These are phyloP conservation scores for Dendronephthya gigantea DNA, from an alignment of 64 coral and sea anemone genomes.

Conservation along the genomic window DNA sequence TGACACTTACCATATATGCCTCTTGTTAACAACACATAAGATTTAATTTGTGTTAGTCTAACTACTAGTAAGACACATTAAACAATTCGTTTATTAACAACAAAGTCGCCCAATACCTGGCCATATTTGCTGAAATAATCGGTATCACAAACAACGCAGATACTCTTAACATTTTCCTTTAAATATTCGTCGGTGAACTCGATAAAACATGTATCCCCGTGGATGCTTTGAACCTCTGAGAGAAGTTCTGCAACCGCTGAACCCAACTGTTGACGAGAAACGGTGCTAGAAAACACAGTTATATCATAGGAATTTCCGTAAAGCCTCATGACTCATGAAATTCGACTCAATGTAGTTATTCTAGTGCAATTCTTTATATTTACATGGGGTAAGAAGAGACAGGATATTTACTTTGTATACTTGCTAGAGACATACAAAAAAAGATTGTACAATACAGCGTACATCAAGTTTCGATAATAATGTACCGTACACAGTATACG, in stretches of 20 bases:
- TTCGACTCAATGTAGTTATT: not conserved
- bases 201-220: slow-evolving; percentile 72
- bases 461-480: too few species aligned
- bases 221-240: slow-evolving; percentile 44
- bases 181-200: slow-evolving; percentile 79
- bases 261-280: slow-evolving; percentile 41
- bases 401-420: too few species aligned
- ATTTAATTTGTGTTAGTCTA: too few species aligned
- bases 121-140: slow-evolving; percentile 58
- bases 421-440: too few species aligned
- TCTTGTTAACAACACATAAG: too few species aligned
- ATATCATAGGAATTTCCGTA: too few species aligned
- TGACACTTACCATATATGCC: too few species aligned
- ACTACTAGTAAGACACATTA: not conserved
- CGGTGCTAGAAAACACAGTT: slow-evolving; percentile 49
- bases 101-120: slow-evolving; percentile 44
- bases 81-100: too few species aligned
- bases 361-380: not conserved
- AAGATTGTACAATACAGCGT: not conserved
- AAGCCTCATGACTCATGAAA: too few species aligned
- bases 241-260: slow-evolving; percentile 71
- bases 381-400: not conserved
- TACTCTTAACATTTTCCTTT: slow-evolving; percentile 61
- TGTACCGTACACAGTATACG: not conserved
- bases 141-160: slow-evolving; percentile 56